Percentiles rank a stretch among this genome's conserved stretches.
Evolutionary conservation across 2,113 vertebrate genomes (phyloP).

Genomic region (Podarcis raffonei): DNA sequence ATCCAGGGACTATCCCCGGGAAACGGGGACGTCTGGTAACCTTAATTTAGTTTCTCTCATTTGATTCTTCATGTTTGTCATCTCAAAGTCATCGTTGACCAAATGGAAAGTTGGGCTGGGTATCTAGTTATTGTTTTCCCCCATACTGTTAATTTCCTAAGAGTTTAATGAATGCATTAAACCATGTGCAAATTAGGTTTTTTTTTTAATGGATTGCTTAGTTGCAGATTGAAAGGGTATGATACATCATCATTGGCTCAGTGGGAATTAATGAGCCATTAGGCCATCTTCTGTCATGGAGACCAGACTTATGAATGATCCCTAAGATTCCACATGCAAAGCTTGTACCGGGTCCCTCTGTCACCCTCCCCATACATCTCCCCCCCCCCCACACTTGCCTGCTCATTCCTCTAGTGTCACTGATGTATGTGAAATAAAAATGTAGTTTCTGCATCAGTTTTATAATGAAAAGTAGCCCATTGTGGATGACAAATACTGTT

Average conservation of each 20-base stretch:
- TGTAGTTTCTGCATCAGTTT: conserved; percentile 70
- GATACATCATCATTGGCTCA: conserved; percentile 75
- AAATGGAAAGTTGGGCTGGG: conserved; percentile 59
- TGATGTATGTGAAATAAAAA: conserved; percentile 76
- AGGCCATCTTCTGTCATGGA: conserved; percentile 76
- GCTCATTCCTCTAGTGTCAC: conserved; percentile 46
- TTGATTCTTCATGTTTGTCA: conserved; percentile 36
- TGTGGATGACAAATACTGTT: conserved; percentile 79
- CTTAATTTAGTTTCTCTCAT: too few relatives aligned
- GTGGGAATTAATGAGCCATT: conserved; percentile 78
- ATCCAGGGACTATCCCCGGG: too few relatives aligned
- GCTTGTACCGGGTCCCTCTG: conserved; percentile 59
- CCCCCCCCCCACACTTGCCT: not conserved
- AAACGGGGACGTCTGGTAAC: too few relatives aligned
- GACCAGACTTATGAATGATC: conserved; percentile 73
- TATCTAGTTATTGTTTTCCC: conserved; percentile 64
- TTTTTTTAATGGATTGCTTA: conserved; percentile 70
- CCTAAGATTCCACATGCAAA: conserved; percentile 54
- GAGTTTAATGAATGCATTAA: conserved; percentile 82
- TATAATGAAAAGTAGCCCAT: conserved; percentile 74
- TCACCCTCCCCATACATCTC: conserved; percentile 59
- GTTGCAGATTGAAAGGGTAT: conserved; percentile 76
- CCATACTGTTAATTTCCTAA: conserved; percentile 79
- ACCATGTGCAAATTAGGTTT: conserved; percentile 75
- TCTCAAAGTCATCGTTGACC: conserved; percentile 71